Conservation (phyloP, 2,888 invertebrate species). For the Acanthococcus lagerstroemiae region DNA sequence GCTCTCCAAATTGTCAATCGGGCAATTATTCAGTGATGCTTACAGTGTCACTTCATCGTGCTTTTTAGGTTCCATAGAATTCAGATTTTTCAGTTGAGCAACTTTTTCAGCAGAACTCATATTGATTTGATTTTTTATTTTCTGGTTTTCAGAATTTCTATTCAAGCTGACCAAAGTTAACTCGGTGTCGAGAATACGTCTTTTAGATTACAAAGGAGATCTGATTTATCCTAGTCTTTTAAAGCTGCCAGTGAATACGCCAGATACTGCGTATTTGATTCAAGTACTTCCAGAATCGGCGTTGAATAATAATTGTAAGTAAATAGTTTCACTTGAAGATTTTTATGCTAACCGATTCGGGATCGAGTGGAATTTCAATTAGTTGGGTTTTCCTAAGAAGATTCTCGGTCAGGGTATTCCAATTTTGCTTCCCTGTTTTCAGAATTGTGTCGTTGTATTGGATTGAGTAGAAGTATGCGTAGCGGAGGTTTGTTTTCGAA, state of each 20-base stretch:
- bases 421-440: too few relatives aligned
- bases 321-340: not conserved
- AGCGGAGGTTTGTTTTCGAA: too few relatives aligned
- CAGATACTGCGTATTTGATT: constrained; percentile 21
- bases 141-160: constrained; percentile 11
- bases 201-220: constrained; percentile 29
- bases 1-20: too few relatives aligned
- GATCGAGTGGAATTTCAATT: too few relatives aligned
- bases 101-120: not conserved
- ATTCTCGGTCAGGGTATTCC: too few relatives aligned
- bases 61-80: too few relatives aligned
- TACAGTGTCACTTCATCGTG: too few relatives aligned
- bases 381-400: too few relatives aligned
- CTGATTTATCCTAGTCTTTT: constrained; percentile 23
- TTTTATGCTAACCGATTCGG: not conserved
- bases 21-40: too few relatives aligned
- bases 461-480: too few relatives aligned
- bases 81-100: too few relatives aligned
- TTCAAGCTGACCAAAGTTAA: constrained; percentile 3
- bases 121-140: not conserved
- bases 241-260: constrained; percentile 21
- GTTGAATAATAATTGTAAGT: constrained; percentile 15
- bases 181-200: constrained; percentile 5
- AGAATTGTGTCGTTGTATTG: too few relatives aligned
- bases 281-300: constrained; percentile 20